Evolutionary conservation across 2,113 vertebrate genomes (phyloP).

Genomic region (Megaceryle maxima): DNA sequence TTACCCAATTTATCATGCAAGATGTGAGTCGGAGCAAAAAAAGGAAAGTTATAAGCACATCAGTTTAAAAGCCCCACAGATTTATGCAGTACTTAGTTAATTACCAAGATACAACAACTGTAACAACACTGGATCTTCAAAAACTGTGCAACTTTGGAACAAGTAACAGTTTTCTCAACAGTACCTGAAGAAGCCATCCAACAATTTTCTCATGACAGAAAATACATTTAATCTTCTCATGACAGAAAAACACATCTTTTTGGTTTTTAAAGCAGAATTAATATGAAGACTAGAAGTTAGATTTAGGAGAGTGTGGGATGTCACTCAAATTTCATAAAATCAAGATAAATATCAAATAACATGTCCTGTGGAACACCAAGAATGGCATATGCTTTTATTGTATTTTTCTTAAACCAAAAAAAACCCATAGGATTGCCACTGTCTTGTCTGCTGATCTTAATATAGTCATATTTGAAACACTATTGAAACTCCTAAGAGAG

Average conservation of each 20-base stretch:
- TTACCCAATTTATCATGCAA: slow-evolving; percentile 43
- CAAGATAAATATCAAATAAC: background rate
- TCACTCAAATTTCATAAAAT: background rate
- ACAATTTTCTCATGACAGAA: background rate
- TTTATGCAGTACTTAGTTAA: background rate
- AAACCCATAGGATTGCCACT: background rate
- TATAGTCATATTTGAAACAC: background rate
- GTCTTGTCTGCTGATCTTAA: background rate
- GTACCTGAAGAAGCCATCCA: background rate
- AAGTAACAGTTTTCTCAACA: background rate
- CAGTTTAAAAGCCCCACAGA: background rate
- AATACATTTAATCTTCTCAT: background rate
- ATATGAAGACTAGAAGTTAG: background rate
- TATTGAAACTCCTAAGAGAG: background rate
- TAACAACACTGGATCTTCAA: background rate
- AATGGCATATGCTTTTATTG: background rate
- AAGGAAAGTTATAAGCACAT: background rate
- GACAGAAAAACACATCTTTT: background rate
- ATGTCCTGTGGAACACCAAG: background rate
- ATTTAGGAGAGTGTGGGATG: background rate
- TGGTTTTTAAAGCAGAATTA: background rate
- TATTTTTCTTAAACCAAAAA: background rate
- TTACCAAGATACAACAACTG: background rate
- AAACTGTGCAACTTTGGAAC: background rate
- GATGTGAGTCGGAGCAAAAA: slow-evolving; percentile 39